phyloP scores from a whole-genome alignment of 2,113 vertebrate species.

The Dipodomys merriami region DNA sequence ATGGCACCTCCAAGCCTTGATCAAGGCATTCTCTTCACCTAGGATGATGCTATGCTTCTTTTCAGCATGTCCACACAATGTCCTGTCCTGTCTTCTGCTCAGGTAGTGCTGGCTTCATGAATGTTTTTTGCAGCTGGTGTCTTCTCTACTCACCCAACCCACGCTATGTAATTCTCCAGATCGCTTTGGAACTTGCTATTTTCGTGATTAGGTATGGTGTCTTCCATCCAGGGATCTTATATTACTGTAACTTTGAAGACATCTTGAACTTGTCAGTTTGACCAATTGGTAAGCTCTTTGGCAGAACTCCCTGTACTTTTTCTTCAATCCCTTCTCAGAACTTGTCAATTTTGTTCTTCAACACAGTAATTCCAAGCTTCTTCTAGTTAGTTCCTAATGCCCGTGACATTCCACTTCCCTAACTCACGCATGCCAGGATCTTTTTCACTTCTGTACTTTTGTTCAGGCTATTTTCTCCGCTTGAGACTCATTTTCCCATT shows the following conservation, averaged over 20 bases:
- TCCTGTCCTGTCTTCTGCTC: too few species aligned
- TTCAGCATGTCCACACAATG: not conserved
- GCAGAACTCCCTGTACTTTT: not conserved
- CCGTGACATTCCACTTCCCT: too few species aligned
- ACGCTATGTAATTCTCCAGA: not conserved
- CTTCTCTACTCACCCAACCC: not conserved
- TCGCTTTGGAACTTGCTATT: not conserved
- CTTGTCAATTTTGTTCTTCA: not conserved
- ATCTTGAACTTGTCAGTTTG: not conserved
- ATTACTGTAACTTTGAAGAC: not conserved
- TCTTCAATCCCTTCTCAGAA: not conserved
- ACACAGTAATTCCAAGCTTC: not conserved
- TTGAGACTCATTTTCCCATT: not conserved
- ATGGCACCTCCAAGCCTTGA: not conserved
- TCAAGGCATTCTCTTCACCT: not conserved
- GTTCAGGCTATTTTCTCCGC: not conserved
- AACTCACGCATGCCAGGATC: not conserved
- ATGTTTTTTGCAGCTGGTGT: too few species aligned
- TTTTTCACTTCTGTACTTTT: not conserved
- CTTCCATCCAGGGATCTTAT: not conserved
- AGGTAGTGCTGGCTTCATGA: not conserved
- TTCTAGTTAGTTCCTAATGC: not conserved
- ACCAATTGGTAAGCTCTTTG: not conserved
- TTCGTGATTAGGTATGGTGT: not conserved
- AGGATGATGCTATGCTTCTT: not conserved